Conservation (phyloP, 2,113 vertebrate species). For the Elephas maximus region DNA sequence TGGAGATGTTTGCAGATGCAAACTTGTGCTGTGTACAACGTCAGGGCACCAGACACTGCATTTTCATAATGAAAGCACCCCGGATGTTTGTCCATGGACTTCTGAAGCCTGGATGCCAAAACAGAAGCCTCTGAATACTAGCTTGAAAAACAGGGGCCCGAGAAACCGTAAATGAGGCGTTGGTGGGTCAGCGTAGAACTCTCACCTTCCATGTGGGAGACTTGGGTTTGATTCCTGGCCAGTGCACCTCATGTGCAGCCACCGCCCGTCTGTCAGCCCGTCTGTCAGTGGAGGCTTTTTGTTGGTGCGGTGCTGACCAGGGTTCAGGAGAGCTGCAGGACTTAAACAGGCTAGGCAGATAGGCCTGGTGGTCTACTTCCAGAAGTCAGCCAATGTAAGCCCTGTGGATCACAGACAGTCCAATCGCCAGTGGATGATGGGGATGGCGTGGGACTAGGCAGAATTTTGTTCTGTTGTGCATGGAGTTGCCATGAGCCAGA, state of each 20-base stretch:
- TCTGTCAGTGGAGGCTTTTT: neutral
- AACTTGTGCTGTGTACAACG: neutral
- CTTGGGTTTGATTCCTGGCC: neutral
- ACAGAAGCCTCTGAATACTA: neutral
- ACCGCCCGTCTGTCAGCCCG: neutral
- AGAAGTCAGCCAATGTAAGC: neutral
- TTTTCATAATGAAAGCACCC: neutral
- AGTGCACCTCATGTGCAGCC: neutral
- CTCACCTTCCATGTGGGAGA: neutral
- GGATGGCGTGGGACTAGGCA: neutral
- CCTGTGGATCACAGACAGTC: neutral
- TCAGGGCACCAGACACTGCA: neutral
- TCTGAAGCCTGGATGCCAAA: neutral
- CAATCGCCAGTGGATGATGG: neutral
- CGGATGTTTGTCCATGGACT: neutral
- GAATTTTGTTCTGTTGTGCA: neutral
- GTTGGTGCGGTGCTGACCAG: neutral
- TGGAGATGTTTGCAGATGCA: constrained; percentile 42
- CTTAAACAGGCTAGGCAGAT: neutral
- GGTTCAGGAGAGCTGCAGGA: neutral
- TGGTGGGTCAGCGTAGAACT: neutral
- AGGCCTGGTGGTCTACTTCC: neutral
- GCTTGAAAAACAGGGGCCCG: neutral
- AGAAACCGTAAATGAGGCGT: neutral
- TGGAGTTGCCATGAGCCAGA: neutral